These are phyloP conservation scores for Neoitamus cyanurus DNA, from an alignment of 2,888 invertebrate species.

Conservation along the genomic window DNA sequence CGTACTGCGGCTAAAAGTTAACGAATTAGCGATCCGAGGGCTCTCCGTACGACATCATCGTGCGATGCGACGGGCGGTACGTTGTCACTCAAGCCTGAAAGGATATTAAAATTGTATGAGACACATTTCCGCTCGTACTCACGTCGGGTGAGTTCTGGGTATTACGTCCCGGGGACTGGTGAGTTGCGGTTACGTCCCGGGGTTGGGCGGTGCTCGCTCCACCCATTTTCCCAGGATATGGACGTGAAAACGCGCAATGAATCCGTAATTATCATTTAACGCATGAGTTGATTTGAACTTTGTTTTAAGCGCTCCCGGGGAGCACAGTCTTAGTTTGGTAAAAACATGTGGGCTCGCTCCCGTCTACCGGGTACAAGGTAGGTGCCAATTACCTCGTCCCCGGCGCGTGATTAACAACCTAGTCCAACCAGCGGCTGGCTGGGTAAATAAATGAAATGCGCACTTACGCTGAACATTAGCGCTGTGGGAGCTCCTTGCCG, in stretches of 20 bases:
- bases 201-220: not conserved
- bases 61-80: not conserved
- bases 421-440: not conserved
- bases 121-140: not conserved
- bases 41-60: not conserved
- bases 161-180: not conserved
- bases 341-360: not conserved
- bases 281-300: constrained; percentile 18
- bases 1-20: constrained; percentile 25
- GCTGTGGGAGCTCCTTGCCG: not conserved
- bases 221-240: not conserved
- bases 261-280: constrained; percentile 32
- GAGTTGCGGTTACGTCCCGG: not conserved
- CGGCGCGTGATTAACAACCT: not conserved
- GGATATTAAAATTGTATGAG: constrained; percentile 28
- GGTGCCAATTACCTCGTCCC: not conserved
- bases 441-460: not conserved
- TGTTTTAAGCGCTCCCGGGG: not conserved
- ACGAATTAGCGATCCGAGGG: constrained; percentile 1
- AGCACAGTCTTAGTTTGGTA: not conserved
- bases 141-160: not conserved
- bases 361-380: not conserved
- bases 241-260: constrained; percentile 19
- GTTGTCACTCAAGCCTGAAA: constrained; percentile 26
- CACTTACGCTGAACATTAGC: not conserved